A percentile compares a stretch with the other conserved stretches of the same genome.
Evolutionary conservation across 2,113 vertebrate species (phyloP).

Genomic region (Gavia stellata): DNA sequence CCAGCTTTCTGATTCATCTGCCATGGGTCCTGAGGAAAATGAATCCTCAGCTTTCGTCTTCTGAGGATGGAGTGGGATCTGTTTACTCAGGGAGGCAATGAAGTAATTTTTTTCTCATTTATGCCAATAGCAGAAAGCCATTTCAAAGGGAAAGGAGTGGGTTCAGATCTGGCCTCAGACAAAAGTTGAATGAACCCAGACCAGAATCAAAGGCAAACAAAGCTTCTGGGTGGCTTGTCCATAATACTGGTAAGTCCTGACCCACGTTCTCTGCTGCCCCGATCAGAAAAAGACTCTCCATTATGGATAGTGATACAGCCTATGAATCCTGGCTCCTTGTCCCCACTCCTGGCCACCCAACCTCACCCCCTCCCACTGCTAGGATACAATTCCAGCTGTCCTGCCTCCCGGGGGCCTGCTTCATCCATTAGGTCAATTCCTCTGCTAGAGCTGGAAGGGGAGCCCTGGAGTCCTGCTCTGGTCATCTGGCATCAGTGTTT

Average conservation of each 20-base stretch:
- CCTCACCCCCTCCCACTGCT: background rate
- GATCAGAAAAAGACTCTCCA: background rate
- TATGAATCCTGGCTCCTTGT: background rate
- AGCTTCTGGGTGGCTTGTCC: background rate
- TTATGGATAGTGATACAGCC: background rate
- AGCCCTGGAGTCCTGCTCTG: background rate
- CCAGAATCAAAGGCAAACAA: slow-evolving; percentile 27
- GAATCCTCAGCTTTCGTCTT: background rate
- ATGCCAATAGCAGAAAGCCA: background rate
- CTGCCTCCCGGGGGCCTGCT: background rate
- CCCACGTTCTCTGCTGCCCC: background rate
- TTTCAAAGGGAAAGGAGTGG: slow-evolving; percentile 45
- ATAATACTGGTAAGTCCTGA: background rate
- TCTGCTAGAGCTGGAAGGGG: background rate
- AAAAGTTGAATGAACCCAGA: background rate
- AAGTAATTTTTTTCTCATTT: background rate
- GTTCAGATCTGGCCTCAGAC: background rate
- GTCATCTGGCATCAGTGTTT: background rate
- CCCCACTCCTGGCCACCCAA: background rate
- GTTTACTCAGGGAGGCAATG: slow-evolving; percentile 21
- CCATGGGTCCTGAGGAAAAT: background rate
- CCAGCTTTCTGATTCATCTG: slow-evolving; percentile 25
- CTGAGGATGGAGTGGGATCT: slow-evolving; percentile 20
- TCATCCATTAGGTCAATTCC: background rate
- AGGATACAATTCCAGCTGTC: background rate